phyloP scores from a whole-genome alignment of 2,888 invertebrate genomes.

The Hoplodrina ambigua region DNA sequence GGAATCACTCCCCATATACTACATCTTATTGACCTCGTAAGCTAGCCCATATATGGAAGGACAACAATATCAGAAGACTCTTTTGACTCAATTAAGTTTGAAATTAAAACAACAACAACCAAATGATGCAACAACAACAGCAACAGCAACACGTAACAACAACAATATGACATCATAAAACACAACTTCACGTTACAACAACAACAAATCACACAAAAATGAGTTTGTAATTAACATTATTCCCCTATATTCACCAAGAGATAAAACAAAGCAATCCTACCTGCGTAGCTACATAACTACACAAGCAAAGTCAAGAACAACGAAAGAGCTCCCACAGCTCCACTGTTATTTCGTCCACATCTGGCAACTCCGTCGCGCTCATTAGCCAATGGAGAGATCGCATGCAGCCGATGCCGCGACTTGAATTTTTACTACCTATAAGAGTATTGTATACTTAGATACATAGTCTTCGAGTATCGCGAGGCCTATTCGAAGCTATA shows the following conservation, averaged over 20 bases:
- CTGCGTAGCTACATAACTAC: neutral
- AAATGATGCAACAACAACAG: too few species aligned
- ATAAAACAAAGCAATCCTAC: neutral
- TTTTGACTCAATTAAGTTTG: too few species aligned
- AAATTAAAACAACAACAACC: too few species aligned
- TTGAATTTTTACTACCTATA: slow-evolving; percentile 80
- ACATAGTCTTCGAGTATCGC: slow-evolving; percentile 9
- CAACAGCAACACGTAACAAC: too few species aligned
- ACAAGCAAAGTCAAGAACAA: slow-evolving; percentile 13
- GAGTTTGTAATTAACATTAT: too few species aligned
- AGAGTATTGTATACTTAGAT: slow-evolving; percentile 24
- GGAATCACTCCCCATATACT: neutral
- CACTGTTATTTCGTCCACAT: slow-evolving; percentile 37
- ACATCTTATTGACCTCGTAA: too few species aligned
- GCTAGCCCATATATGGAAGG: too few species aligned
- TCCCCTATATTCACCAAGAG: neutral
- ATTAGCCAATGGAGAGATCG: slow-evolving; percentile 84
- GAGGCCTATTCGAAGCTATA: neutral
- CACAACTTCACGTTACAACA: too few species aligned
- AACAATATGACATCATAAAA: too few species aligned
- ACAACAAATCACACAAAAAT: too few species aligned
- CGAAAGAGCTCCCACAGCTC: slow-evolving; percentile 27
- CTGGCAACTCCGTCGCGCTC: slow-evolving; percentile 67
- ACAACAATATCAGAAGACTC: too few species aligned
- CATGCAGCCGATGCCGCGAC: slow-evolving; percentile 81